Conservation (phyloP, 2,113 vertebrate genomes). For the Fukomys damarensis region DNA sequence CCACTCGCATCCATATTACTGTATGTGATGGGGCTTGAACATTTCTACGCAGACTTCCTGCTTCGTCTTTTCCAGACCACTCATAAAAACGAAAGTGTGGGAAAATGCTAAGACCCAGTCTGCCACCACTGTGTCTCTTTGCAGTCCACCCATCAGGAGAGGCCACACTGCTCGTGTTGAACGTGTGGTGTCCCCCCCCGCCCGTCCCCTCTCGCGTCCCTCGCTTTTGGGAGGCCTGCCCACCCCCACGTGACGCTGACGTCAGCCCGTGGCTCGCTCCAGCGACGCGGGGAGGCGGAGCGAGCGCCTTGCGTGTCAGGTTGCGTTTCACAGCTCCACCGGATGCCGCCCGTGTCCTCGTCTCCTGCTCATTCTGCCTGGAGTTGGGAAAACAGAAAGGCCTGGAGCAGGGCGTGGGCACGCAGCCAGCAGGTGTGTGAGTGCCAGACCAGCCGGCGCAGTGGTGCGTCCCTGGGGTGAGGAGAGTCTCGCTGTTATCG, state of each 20-base stretch:
- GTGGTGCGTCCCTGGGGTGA: not conserved
- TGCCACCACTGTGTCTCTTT: slow-evolving; percentile 35
- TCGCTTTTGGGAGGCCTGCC: not conserved
- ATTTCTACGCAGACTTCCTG: not conserved
- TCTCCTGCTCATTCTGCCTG: not conserved
- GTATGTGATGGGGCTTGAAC: not conserved
- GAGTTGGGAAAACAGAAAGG: not conserved
- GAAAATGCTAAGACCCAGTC: not conserved
- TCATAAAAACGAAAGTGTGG: not conserved
- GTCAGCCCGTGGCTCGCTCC: not conserved
- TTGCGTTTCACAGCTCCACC: not conserved
- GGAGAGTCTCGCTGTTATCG: not conserved
- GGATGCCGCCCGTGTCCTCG: too few relatives aligned
- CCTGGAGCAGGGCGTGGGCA: too few relatives aligned
- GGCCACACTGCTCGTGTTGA: slow-evolving; percentile 40
- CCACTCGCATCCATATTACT: not conserved
- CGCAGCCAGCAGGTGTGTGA: not conserved
- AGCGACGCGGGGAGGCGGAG: not conserved
- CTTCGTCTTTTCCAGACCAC: not conserved
- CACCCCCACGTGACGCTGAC: not conserved
- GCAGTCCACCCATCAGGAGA: not conserved
- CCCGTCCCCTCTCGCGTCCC: not conserved
- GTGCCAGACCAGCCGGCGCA: not conserved
- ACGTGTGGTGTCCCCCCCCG: too few relatives aligned
- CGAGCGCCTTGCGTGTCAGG: not conserved